These are phyloP conservation scores for Nerophis lumbriciformis DNA, from an alignment of 2,113 vertebrate species.

Conservation along the genomic window DNA sequence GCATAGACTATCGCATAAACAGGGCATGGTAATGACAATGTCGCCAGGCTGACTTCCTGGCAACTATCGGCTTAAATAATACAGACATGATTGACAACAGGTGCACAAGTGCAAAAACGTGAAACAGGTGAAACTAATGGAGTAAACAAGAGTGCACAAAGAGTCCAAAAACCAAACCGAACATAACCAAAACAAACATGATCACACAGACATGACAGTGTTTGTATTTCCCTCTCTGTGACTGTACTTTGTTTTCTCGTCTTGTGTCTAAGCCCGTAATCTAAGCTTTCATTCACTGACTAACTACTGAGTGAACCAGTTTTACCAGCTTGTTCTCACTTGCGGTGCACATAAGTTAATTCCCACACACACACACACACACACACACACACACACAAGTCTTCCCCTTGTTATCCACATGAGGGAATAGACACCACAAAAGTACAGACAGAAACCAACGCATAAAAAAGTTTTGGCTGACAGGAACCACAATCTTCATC, in stretches of 20 bases:
- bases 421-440: constrained; percentile 30
- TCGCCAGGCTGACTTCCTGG: too few species aligned
- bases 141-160: too few species aligned
- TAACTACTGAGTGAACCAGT: background rate
- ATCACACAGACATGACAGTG: too few species aligned
- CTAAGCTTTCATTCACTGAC: background rate
- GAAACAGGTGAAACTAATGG: too few species aligned
- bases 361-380: background rate
- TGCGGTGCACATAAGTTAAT: too few species aligned
- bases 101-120: too few species aligned
- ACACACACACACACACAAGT: constrained; percentile 1
- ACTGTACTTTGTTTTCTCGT: background rate
- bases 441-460: constrained; percentile 38
- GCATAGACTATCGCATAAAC: too few species aligned
- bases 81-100: too few species aligned
- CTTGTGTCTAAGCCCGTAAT: background rate
- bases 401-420: constrained; percentile 1
- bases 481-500: constrained; percentile 52
- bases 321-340: background rate
- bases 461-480: constrained; percentile 29
- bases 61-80: too few species aligned
- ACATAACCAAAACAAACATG: too few species aligned
- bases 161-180: too few species aligned
- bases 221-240: background rate
- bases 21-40: too few species aligned